Percentiles rank a stretch among this genome's conserved stretches.
Conservation (phyloP, 2,888 invertebrate genomes). For the Drosophila quasianomalipes region DNA sequence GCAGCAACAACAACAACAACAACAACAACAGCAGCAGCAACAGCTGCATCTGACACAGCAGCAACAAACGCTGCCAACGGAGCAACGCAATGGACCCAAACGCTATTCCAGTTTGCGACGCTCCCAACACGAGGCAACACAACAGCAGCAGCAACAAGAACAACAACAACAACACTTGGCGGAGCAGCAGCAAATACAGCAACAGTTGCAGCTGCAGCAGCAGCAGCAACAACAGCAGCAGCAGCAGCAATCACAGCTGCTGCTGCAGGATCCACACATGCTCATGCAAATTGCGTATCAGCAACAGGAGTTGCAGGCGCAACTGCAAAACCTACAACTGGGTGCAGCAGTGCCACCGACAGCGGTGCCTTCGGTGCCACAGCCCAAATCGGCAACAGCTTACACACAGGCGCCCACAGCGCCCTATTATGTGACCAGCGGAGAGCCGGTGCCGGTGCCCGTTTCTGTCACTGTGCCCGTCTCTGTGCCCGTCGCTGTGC, state of each 20-base stretch:
- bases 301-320: slow-evolving; percentile 82
- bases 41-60: slow-evolving; percentile 28
- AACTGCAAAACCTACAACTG: slow-evolving; percentile 77
- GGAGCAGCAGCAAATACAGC: slow-evolving; percentile 70
- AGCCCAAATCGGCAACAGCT: slow-evolving; percentile 63
- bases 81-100: slow-evolving; percentile 87
- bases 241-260: slow-evolving; percentile 75
- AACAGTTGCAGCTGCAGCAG: slow-evolving; percentile 55
- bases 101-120: slow-evolving; percentile 89
- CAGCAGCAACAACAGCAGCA: slow-evolving; percentile 59
- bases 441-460: slow-evolving; percentile 59
- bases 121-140: slow-evolving; percentile 80
- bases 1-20: slow-evolving; percentile 20
- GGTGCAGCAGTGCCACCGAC: slow-evolving; percentile 63
- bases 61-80: slow-evolving; percentile 76
- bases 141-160: slow-evolving; percentile 62
- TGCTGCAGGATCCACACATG: slow-evolving; percentile 79
- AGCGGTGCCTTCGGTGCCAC: slow-evolving; percentile 54
- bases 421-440: slow-evolving; percentile 66
- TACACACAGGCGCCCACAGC: slow-evolving; percentile 63
- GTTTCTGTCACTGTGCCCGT: slow-evolving; percentile 44
- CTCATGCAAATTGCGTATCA: slow-evolving; percentile 81
- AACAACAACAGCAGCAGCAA: slow-evolving; percentile 64
- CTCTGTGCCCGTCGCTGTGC: slow-evolving; percentile 46
- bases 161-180: slow-evolving; percentile 68